Evolutionary conservation across 1,140 invertebrate genomes (phyloP), one percentile per base, ranked within the genome.

Genomic region (Brachionus koreanus): DNA sequence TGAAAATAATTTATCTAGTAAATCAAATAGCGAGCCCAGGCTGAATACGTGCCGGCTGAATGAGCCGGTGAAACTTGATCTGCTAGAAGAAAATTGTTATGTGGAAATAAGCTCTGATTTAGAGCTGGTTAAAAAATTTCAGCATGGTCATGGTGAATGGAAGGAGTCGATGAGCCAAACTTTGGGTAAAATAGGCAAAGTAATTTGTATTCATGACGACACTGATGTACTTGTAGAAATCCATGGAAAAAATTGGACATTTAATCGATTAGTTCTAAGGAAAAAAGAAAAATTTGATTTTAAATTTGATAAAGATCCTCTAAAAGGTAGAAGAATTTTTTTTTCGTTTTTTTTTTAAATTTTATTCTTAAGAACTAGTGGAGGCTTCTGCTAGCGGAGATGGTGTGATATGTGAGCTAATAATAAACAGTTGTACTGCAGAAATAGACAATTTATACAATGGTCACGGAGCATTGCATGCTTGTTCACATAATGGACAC

Each of bases 181-280:
- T 35, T 90, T 98, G 16, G 96, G 96, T 10, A 96, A 97, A 90
- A 94, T 98, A 85, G 96, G 96, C 3, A 91, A 95, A 82, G 94
- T 98, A 7, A 94, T 97, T 86, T 95, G 98, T 90, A 95, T 98
- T 84, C 98, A 98, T 89, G 95, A 96, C 86, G 96, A 98, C 87
- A 96, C 95, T 86, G 96, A 98, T 88, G 90, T 98, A 23, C 98
- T 98, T 90, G 94, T 98, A 29, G 95, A 98, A 90, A 95, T 98
- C 25, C 96, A 29, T 61, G 95, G 95, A 77, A 97, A 95, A 12
- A 97, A 94, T 4, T 98, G 96, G 96, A 98, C 95, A 0, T 98
- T 97, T 86, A 98, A 98, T 89, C 96, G 96, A 1, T 90, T 93
- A 82, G 95, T 95, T 83, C 94, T 98, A 0, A 96, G 94, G 23